Percentiles rank a stretch among this genome's conserved stretches.
These are phyloP conservation scores for Lepidiolamprologus cunningtoni DNA, from an alignment of 2,113 vertebrate genomes.

Conservation along the genomic window DNA sequence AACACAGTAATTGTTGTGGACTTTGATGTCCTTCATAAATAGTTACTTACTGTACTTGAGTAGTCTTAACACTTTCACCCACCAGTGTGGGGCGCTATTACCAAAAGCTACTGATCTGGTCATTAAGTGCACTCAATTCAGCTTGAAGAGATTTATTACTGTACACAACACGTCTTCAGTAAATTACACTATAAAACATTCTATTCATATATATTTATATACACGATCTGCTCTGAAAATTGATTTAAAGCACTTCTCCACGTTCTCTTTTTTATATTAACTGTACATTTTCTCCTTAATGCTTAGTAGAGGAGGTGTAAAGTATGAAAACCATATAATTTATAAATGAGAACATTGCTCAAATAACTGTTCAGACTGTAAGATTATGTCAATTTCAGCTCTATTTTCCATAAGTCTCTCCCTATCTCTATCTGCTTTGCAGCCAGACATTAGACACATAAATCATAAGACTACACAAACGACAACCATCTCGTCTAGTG, in stretches of 20 bases:
- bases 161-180: neutral
- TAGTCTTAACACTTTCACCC: neutral
- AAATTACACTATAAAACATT: neutral
- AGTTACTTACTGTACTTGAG: neutral
- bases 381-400: neutral
- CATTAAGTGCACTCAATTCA: neutral
- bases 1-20: neutral
- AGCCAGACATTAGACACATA: neutral
- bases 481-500: neutral
- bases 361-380: neutral
- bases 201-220: neutral
- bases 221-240: neutral
- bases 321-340: neutral
- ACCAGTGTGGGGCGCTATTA: neutral
- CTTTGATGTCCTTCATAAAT: neutral
- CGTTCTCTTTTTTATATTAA: neutral
- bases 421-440: neutral
- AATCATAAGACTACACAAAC: neutral
- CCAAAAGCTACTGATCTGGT: neutral
- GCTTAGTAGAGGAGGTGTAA: neutral
- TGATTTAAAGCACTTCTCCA: neutral
- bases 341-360: neutral
- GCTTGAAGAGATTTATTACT: neutral
- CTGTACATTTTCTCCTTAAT: neutral
- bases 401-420: neutral